These are phyloP conservation scores for Lipotes vexillifer DNA, from an alignment of 2,113 vertebrate species.

Conservation along the genomic window DNA sequence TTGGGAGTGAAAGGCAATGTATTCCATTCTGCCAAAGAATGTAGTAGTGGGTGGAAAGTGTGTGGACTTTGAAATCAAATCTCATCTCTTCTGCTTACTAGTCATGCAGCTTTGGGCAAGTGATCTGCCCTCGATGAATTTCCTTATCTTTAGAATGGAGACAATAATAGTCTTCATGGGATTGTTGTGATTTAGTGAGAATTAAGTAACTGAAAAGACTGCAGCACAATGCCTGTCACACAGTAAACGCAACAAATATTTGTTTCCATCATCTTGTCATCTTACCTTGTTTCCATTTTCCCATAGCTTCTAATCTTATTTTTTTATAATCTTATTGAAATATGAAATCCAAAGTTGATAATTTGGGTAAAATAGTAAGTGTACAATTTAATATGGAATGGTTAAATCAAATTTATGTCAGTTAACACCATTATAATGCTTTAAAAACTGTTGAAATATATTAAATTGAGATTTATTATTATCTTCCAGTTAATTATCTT, in stretches of 20 bases:
- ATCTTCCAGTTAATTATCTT: neutral
- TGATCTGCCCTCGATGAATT: neutral
- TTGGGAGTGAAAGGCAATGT: neutral
- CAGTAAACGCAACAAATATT: neutral
- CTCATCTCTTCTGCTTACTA: neutral
- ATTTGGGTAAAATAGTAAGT: neutral
- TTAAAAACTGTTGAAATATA: neutral
- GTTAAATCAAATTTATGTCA: neutral
- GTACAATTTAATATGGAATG: neutral
- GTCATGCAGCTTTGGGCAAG: neutral
- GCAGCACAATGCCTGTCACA: no score
- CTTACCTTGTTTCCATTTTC: neutral
- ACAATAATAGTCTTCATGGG: neutral
- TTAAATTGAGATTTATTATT: neutral
- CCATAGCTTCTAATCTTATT: neutral
- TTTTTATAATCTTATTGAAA: neutral
- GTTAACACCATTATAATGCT: neutral
- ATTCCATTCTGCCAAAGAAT: neutral
- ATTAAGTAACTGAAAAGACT: neutral
- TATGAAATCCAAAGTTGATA: neutral
- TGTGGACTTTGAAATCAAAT: neutral
- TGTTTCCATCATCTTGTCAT: neutral
- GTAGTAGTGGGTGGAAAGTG: neutral
- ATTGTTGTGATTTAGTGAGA: neutral
- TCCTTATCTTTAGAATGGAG: neutral